A percentile compares a stretch with the other conserved stretches of the same genome.
These are phyloP conservation scores for Acinonyx jubatus DNA, from an alignment of 2,113 vertebrate genomes.

Conservation along the genomic window DNA sequence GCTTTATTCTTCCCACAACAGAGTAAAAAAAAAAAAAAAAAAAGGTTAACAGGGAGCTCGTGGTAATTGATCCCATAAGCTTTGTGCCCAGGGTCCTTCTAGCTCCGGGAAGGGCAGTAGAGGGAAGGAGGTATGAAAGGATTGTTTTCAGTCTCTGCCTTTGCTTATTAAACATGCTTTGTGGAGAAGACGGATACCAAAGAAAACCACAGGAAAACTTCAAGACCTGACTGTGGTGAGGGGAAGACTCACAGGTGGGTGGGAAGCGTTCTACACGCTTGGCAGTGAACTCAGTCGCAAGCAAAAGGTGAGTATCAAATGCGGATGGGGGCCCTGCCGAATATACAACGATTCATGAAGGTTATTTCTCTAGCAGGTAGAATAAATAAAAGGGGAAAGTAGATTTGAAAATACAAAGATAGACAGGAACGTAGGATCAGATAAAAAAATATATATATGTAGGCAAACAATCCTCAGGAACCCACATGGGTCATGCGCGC, in stretches of 20 bases:
- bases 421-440: background rate
- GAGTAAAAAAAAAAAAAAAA: conserved; percentile 68
- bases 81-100: background rate
- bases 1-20: conserved; percentile 64
- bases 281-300: background rate
- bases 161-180: conserved; percentile 60
- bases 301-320: background rate
- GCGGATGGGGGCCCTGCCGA: background rate
- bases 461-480: background rate
- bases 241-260: background rate
- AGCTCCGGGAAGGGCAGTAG: background rate
- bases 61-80: conserved; percentile 59
- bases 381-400: background rate
- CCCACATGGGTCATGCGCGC: background rate
- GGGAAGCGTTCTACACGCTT: background rate
- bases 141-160: conserved; percentile 53
- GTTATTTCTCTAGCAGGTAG: conserved; percentile 11
- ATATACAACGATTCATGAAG: background rate
- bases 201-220: conserved; percentile 8
- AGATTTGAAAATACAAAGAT: background rate
- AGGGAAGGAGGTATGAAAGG: background rate
- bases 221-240: background rate
- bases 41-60: conserved; percentile 37
- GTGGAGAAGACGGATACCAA: conserved; percentile 36
- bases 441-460: background rate